Evolutionary conservation across 2,888 invertebrate species (phyloP).

Genomic region (Pemphredon lugubris): DNA sequence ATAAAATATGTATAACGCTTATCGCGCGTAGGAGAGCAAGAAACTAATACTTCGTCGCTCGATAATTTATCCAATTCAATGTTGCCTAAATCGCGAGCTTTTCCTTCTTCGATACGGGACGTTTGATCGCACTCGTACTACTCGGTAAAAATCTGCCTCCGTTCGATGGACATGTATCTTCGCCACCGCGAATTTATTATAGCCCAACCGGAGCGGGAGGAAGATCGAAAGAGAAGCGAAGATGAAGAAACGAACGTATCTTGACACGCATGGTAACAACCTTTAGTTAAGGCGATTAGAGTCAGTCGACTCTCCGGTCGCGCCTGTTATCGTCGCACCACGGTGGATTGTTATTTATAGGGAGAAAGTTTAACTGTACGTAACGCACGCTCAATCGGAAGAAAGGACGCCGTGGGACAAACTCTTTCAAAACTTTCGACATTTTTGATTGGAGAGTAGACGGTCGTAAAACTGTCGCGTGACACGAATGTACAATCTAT

Average conservation of each 20-base stretch:
- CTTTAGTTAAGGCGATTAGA: conserved; percentile 66
- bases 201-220: background rate
- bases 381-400: conserved; percentile 4
- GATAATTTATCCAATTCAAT: background rate
- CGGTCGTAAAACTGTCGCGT: background rate
- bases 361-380: conserved; percentile 67
- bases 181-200: conserved; percentile 17
- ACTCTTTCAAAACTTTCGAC: conserved; percentile 19
- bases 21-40: conserved; percentile 7
- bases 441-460: conserved; percentile 14
- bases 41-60: conserved; percentile 14
- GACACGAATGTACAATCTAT: conserved; percentile 4
- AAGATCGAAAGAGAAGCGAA: conserved; percentile 3
- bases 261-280: conserved; percentile 60
- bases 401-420: conserved; percentile 4
- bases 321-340: conserved; percentile 56
- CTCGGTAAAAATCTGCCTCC: conserved; percentile 39
- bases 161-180: conserved; percentile 6
- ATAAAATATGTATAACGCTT: conserved; percentile 45
- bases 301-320: conserved; percentile 55
- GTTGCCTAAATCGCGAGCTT: background rate
- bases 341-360: conserved; percentile 69
- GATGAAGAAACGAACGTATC: conserved; percentile 29
- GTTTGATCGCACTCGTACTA: conserved; percentile 25
- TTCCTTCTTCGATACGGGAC: conserved; percentile 9